Evolutionary conservation across 2,113 vertebrate genomes (phyloP).

Genomic region (Brachyhypopomus occidentalis): DNA sequence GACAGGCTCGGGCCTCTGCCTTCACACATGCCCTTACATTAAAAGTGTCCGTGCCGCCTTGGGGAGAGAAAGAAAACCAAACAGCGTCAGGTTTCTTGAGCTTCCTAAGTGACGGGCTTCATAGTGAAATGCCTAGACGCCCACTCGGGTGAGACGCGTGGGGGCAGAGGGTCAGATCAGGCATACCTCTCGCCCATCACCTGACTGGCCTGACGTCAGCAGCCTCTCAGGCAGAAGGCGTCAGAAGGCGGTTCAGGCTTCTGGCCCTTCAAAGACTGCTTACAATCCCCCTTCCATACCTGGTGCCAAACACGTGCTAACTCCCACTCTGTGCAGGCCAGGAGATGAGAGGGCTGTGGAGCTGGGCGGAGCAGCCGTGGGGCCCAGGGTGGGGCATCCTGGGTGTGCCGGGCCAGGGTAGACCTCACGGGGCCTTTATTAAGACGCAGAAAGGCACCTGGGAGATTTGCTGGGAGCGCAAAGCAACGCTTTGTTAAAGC

Average conservation of each 20-base stretch:
- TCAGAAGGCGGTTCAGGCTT: background rate
- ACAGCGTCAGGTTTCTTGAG: background rate
- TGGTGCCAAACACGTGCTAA: background rate
- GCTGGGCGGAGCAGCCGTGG: background rate
- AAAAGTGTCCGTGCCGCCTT: background rate
- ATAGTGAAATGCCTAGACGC: background rate
- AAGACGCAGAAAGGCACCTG: background rate
- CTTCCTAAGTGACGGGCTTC: background rate
- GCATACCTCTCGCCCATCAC: background rate
- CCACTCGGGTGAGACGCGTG: background rate
- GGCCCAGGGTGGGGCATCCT: background rate
- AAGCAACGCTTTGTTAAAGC: constrained; percentile 14
- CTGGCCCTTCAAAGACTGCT: background rate
- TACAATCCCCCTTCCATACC: background rate
- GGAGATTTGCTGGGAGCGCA: constrained; percentile 4
- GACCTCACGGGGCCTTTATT: background rate
- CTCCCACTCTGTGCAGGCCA: background rate
- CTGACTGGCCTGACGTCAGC: background rate
- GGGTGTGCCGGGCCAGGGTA: background rate
- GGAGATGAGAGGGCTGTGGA: background rate
- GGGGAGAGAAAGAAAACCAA: background rate
- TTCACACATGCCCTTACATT: background rate
- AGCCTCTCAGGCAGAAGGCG: background rate
- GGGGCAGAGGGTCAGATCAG: background rate
- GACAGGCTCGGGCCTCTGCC: background rate